phyloP scores from a whole-genome alignment of 2,797 vertebrate genomes.

The Gymnoscopelus braueri region DNA sequence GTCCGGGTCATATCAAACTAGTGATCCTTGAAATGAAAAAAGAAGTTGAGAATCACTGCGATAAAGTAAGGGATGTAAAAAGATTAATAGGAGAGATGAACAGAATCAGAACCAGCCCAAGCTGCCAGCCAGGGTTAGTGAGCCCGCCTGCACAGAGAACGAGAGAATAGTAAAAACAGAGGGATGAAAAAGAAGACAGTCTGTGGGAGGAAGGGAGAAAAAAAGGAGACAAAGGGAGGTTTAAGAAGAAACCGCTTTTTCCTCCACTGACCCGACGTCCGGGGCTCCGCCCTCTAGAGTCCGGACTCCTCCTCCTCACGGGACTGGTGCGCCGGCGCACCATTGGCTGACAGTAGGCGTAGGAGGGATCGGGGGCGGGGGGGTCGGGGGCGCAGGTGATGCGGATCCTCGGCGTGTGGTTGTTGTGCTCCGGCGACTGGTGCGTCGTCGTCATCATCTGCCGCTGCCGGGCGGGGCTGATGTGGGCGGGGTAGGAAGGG shows the following conservation, averaged over 20 bases:
- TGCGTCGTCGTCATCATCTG: neutral
- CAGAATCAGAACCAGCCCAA: neutral
- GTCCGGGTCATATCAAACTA: too few relatives aligned
- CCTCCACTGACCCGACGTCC: slow-evolving; percentile 70
- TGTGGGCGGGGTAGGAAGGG: slow-evolving; percentile 75
- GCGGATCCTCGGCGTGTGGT: slow-evolving; percentile 68
- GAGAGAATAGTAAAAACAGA: neutral
- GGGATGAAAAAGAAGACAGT: neutral
- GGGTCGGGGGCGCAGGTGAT: slow-evolving; percentile 68
- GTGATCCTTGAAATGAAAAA: slow-evolving; percentile 1
- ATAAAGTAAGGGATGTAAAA: slow-evolving; percentile 14
- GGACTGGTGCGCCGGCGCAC: slow-evolving; percentile 18
- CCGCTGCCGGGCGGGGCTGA: slow-evolving; percentile 61
- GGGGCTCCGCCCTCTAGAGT: slow-evolving; percentile 60
- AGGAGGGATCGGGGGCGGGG: slow-evolving; percentile 17
- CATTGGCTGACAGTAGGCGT: neutral
- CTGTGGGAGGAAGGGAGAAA: neutral
- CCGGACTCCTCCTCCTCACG: slow-evolving; percentile 17
- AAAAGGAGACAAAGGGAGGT: slow-evolving; percentile 18
- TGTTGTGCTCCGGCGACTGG: neutral
- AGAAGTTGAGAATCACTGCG: neutral
- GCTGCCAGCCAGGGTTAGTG: slow-evolving; percentile 16
- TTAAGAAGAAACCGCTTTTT: neutral
- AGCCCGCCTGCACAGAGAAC: slow-evolving; percentile 12
- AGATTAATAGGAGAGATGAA: slow-evolving; percentile 11